Percentiles rank a stretch among this genome's conserved stretches.
Evolutionary conservation across 2,797 vertebrate species (phyloP).

Genomic region (Phylloscopus collybita): DNA sequence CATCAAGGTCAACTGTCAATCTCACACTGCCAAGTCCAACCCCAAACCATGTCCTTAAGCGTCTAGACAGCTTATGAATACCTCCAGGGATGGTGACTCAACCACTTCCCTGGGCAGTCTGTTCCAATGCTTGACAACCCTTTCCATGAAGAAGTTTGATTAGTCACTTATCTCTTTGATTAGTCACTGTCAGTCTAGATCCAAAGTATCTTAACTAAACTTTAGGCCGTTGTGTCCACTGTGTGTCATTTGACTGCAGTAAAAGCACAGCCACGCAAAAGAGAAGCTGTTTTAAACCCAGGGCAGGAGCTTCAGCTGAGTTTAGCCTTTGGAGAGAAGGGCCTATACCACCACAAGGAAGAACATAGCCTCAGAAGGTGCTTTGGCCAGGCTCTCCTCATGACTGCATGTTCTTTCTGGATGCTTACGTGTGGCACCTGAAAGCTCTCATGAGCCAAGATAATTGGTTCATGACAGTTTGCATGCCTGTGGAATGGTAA

Average conservation of each 20-base stretch:
- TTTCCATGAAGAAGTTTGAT: neutral
- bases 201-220: neutral
- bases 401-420: neutral
- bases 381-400: neutral
- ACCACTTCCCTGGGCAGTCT: neutral
- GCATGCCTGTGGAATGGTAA: neutral
- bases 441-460: neutral
- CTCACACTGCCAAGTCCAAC: neutral
- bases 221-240: neutral
- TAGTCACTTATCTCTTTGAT: neutral
- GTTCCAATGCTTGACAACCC: neutral
- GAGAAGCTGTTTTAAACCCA: neutral
- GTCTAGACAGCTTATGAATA: neutral
- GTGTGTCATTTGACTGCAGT: neutral
- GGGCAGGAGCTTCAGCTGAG: neutral
- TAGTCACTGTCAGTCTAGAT: neutral
- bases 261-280: neutral
- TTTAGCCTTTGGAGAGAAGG: neutral
- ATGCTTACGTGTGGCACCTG: accelerated
- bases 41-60: neutral
- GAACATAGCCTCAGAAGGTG: accelerated
- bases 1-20: neutral
- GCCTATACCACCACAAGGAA: neutral
- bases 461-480: neutral
- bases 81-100: neutral